Evolutionary conservation across 1,140 invertebrate species (phyloP).

Genomic region (Pogonomyrmex barbatus): DNA sequence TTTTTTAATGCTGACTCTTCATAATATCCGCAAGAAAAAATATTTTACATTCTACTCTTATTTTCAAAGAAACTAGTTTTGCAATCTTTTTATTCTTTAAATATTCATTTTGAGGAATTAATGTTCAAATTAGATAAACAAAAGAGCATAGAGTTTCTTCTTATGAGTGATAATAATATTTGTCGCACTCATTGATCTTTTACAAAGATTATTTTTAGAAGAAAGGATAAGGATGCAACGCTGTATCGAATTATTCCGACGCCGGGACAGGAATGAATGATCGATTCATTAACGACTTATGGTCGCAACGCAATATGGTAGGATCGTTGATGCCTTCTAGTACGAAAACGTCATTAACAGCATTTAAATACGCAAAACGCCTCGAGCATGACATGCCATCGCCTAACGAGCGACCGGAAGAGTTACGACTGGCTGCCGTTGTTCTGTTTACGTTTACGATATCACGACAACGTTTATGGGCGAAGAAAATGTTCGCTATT

Average conservation of each 20-base stretch:
- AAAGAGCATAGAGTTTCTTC: neutral
- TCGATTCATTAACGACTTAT: slow-evolving; percentile 49
- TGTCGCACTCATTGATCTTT: neutral
- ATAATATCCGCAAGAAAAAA: neutral
- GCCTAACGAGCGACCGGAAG: slow-evolving; percentile 79
- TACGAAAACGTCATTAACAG: slow-evolving; percentile 79
- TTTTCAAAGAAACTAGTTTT: neutral
- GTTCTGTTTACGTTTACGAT: slow-evolving; percentile 78
- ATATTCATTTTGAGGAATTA: neutral
- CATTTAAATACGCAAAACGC: slow-evolving; percentile 76
- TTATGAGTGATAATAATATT: neutral
- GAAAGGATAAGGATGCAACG: neutral
- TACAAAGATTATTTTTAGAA: slow-evolving; percentile 23
- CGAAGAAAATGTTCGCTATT: slow-evolving; percentile 78
- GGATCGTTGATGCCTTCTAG: slow-evolving; percentile 54
- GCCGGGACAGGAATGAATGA: slow-evolving; percentile 23
- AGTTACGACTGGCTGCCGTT: slow-evolving; percentile 73
- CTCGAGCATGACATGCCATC: slow-evolving; percentile 72
- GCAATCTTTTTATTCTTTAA: neutral
- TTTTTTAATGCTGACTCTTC: neutral
- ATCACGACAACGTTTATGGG: slow-evolving; percentile 77
- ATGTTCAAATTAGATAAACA: neutral
- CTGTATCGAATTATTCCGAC: neutral
- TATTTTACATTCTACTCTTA: neutral
- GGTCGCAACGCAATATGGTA: slow-evolving; percentile 9